These are phyloP conservation scores for Muricea muricata DNA, from an alignment of 92 coral and sea anemone species.

Conservation along the genomic window DNA sequence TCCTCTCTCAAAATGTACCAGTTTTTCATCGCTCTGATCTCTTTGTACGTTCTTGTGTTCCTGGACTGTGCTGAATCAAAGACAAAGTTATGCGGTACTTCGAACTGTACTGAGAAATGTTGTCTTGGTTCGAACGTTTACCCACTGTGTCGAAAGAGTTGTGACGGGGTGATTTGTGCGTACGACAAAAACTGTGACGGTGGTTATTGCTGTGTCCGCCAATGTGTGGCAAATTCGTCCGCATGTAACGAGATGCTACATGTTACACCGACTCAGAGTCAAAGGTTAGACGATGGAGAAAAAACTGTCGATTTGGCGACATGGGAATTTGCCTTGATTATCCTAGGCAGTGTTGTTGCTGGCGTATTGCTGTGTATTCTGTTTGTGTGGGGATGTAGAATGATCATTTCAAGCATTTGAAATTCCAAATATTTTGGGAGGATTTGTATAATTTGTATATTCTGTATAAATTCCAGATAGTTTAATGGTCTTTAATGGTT, in stretches of 20 bases:
- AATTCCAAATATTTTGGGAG: not conserved
- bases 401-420: not conserved
- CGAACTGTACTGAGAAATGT: constrained; percentile 9
- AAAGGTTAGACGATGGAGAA: not conserved
- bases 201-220: constrained; percentile 12
- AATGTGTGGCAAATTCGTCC: constrained; percentile 19
- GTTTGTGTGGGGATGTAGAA: constrained; percentile 29
- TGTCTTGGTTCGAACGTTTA: constrained; percentile 31
- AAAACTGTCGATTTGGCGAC: not conserved
- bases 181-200: constrained; percentile 29
- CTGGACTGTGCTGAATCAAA: not conserved
- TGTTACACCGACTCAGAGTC: not conserved
- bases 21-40: not conserved
- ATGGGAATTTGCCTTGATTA: constrained; percentile 25
- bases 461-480: no score
- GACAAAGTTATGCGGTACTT: not conserved
- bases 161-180: constrained; percentile 17
- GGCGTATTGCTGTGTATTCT: not conserved
- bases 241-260: not conserved
- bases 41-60: not conserved
- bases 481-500: no score
- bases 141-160: constrained; percentile 21
- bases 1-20: not conserved
- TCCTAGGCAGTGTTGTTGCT: constrained; percentile 2
- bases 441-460: not conserved